Conservation (phyloP, 2,797 vertebrate species). For the Hypotaenidia okinawae region DNA sequence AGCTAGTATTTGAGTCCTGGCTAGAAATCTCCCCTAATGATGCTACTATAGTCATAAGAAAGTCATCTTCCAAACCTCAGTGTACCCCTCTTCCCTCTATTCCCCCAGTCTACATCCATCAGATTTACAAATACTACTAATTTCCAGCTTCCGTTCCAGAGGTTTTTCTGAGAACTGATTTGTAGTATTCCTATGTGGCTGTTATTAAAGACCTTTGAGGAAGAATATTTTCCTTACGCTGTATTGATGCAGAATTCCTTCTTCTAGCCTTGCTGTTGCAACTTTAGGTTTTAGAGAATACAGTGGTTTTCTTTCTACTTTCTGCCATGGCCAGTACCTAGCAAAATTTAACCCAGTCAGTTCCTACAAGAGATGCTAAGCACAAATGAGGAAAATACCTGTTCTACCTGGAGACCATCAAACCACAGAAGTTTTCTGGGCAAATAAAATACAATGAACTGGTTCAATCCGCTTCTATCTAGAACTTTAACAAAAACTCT, state of each 20-base stretch:
- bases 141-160: background rate
- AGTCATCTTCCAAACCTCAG: background rate
- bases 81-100: background rate
- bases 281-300: background rate
- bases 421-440: background rate
- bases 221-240: background rate
- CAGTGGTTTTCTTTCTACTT: background rate
- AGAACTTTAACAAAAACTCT: background rate
- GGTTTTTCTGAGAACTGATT: background rate
- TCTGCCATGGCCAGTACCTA: background rate
- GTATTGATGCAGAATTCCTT: background rate
- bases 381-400: background rate
- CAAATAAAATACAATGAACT: background rate
- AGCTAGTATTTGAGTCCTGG: background rate
- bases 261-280: background rate
- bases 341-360: background rate
- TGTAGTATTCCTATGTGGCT: background rate
- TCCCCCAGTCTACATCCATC: background rate
- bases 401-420: background rate
- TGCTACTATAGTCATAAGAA: background rate
- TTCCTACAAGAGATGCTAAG: background rate
- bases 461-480: background rate
- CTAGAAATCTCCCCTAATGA: background rate
- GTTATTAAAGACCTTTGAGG: background rate
- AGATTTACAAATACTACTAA: background rate